Evolutionary conservation across 1,140 invertebrate species (phyloP), one percentile per base, ranked within the genome.

Genomic region (Brachionus asplanchnoidis): DNA sequence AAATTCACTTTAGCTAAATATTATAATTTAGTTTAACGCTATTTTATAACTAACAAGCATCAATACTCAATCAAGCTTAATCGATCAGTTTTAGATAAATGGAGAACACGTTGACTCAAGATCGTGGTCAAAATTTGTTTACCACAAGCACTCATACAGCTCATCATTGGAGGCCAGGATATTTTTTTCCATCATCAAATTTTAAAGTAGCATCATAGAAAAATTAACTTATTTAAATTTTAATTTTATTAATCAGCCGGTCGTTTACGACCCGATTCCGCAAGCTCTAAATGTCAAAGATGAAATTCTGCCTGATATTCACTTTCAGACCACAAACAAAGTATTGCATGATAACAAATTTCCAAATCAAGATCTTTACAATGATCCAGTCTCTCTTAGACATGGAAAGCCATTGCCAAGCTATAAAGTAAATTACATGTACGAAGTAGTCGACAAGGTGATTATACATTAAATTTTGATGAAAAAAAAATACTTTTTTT

Each of bases 121-220:
- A 84, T 68, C 82, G 82, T 56, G 60, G 82, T 20, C 82, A 85
- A 80, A 82, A 85, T 80, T 28, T 86, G 42, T 85, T 85, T 77
- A 87, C 87, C 66, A 90, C 89, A 32, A 89, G 88, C 66, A 88
- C 88, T 44, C 89, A 88, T 23, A 88, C 89, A 28, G 89, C 88
- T 44, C 89, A 90, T 85, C 89, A 90, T 68, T 88, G 88, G 82
- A 82, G 89, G 70, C 89, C 89, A 46, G 89, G 89, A 11, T 90
- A 89, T 85, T 89, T 88, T 82, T 90, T 90, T 86, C 89, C 89
- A 42, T 87, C 87, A 85, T 87, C 89, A 28, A 87, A 89, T 53
- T 90, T 89, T 85, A 87, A 88, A 86, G 89, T 90, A 86, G 65
- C 85, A 5, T 32, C 12, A 7, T 32, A 36, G 0, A 12, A 36